Evolutionary conservation across 2,113 vertebrate species (phyloP).

Genomic region (Seriola aureovittata): DNA sequence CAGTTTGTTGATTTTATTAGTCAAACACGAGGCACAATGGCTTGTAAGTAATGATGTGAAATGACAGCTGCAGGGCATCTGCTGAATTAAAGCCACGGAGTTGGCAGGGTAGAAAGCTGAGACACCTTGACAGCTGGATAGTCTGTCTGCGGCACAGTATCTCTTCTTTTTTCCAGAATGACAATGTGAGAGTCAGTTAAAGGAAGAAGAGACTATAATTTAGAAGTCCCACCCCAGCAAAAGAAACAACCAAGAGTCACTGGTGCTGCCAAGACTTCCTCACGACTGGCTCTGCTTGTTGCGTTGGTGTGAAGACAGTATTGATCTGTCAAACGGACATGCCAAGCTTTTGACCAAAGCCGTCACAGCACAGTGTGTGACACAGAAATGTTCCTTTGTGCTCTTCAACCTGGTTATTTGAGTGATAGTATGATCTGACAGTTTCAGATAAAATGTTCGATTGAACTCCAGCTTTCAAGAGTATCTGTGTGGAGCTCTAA

Average conservation of each 20-base stretch:
- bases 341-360: constrained; percentile 26
- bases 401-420: constrained; percentile 26
- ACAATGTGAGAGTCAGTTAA: constrained; percentile 39
- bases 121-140: constrained; percentile 63
- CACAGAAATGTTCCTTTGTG: constrained; percentile 5
- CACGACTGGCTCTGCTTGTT: constrained; percentile 1
- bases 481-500: constrained; percentile 22
- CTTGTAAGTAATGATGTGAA: constrained; percentile 65
- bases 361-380: constrained; percentile 18
- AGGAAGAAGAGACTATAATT: constrained; percentile 27
- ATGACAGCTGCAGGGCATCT: constrained; percentile 57
- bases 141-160: constrained; percentile 14
- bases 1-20: constrained; percentile 68
- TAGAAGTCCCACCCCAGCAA: constrained; percentile 12
- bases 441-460: constrained; percentile 20
- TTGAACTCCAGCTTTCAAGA: constrained; percentile 19
- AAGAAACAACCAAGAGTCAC: constrained; percentile 21
- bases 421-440: constrained; percentile 10
- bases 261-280: constrained; percentile 13
- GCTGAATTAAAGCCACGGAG: constrained; percentile 49
- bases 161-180: constrained; percentile 8
- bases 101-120: constrained; percentile 47
- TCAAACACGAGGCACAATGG: constrained; percentile 50
- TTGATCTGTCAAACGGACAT: constrained; percentile 33
- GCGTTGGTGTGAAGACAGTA: constrained; percentile 9